Percentiles rank a stretch among this genome's conserved stretches.
Conservation (phyloP, 2,113 vertebrate genomes). For the Peromyscus californicus region DNA sequence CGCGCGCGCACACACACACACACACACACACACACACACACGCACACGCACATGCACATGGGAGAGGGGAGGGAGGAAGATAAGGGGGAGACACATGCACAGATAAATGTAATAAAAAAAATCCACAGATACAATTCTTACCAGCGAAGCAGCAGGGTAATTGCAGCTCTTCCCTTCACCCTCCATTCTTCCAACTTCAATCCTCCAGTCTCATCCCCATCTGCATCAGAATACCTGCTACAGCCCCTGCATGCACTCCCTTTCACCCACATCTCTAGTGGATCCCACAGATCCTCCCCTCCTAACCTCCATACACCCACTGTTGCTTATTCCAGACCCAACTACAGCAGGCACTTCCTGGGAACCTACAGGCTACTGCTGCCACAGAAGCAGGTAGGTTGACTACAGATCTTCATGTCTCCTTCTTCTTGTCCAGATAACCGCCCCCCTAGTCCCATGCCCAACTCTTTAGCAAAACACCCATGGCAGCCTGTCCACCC, state of each 20-base stretch:
- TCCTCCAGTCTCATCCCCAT: background rate
- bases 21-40: too few relatives aligned
- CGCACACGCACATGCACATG: too few relatives aligned
- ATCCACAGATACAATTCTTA: background rate
- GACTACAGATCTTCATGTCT: background rate
- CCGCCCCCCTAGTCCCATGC: too few relatives aligned
- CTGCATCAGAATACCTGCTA: background rate
- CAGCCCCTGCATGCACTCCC: background rate
- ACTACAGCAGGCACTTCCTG: background rate
- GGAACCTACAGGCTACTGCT: background rate
- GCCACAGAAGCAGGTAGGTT: background rate
- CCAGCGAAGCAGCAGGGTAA: background rate
- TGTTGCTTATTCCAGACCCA: background rate
- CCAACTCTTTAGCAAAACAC: background rate
- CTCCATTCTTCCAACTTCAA: background rate
- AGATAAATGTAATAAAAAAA: background rate
- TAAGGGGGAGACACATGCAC: background rate
- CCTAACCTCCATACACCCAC: background rate
- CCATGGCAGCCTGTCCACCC: too few relatives aligned
- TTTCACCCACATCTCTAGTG: background rate
- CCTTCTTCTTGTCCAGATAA: background rate
- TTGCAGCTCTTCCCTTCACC: background rate
- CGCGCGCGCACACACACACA: too few relatives aligned
- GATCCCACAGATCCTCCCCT: background rate
- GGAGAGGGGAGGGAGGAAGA: too few relatives aligned